A percentile compares a stretch with the other conserved stretches of the same genome.
phyloP scores from a whole-genome alignment of 2,113 vertebrate genomes.

The Upupa epops region DNA sequence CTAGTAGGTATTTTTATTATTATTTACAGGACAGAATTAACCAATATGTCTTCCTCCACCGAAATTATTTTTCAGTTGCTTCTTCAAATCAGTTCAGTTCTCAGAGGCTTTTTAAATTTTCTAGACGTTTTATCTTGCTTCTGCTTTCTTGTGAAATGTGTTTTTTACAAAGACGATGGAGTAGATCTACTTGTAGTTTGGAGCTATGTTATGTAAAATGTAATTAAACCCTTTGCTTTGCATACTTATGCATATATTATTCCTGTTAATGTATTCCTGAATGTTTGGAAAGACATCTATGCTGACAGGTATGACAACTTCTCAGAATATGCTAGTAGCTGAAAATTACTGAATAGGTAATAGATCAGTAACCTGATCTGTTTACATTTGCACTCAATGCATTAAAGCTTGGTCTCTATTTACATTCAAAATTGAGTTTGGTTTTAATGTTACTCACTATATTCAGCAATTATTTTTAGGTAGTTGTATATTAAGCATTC shows the following conservation, averaged over 20 bases:
- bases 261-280: neutral
- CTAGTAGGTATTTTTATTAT: neutral
- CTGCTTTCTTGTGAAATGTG: neutral
- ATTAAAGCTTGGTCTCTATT: neutral
- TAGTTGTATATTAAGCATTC: neutral
- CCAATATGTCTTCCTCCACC: neutral
- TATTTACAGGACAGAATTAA: neutral
- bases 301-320: neutral
- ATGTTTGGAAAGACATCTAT: neutral
- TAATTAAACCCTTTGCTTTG: neutral
- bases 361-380: neutral
- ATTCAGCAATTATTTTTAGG: neutral
- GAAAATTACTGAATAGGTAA: neutral
- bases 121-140: neutral
- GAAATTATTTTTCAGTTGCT: neutral
- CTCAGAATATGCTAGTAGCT: neutral
- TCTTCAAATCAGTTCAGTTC: neutral
- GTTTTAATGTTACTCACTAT: neutral
- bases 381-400: neutral
- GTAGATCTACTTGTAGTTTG: neutral
- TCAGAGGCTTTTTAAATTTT: neutral
- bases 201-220: neutral
- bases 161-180: neutral
- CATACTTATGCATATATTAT: neutral
- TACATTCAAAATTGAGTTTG: neutral